Base-by-base conservation (phyloP, 1,140 invertebrate species). In the Cydia pomonella region DNA sequence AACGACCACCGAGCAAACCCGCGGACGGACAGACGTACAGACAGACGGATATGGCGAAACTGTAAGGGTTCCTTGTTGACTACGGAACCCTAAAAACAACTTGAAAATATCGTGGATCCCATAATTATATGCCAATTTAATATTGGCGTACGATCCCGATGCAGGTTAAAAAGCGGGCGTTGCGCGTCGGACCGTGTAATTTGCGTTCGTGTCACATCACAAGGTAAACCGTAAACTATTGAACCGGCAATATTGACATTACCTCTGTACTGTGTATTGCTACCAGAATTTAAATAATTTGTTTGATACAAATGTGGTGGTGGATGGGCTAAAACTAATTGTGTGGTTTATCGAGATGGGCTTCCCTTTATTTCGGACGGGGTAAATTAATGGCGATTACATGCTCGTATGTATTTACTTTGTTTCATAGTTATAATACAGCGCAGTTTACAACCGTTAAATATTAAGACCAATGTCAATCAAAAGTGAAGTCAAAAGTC, bases 311-410 rank as follows among this genome's bases (percentile, higher is more conserved):
- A 85, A 80, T 80, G 82, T 33, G 78, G 82, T 81, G 82, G 76
- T 75, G 77, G 76, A 82, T 76, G 75, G 63, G 75, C 80, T 84
- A 83, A 87, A 88, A 86, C 85, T 83, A 88, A 88, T 84, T 84
- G 80, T 82, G 85, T 72, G 85, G 84, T 87, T 76, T 80, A 82
- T 83, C 76, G 77, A 79, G 76, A 83, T 84, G 84, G 82, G 79
- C 76, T 82, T 33, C 64, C 64, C 64, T 69, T 69, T 69, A 33
- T 69, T 69, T 33, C 29, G 64, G 7, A n/a, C 29, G 27, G 64
- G 29, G 29, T 27, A 69, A 69, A 69, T 69, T 69, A 69, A 69
- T 69, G 64, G 29, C 29, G 29, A 69, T 69, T 38, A 38, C 6
- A 41, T 29, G 29, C 16, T 50, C n/a, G n/a, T n/a, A n/a, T n/a